Conservation (phyloP, 2,113 vertebrate species). For the Fregetta grallaria region DNA sequence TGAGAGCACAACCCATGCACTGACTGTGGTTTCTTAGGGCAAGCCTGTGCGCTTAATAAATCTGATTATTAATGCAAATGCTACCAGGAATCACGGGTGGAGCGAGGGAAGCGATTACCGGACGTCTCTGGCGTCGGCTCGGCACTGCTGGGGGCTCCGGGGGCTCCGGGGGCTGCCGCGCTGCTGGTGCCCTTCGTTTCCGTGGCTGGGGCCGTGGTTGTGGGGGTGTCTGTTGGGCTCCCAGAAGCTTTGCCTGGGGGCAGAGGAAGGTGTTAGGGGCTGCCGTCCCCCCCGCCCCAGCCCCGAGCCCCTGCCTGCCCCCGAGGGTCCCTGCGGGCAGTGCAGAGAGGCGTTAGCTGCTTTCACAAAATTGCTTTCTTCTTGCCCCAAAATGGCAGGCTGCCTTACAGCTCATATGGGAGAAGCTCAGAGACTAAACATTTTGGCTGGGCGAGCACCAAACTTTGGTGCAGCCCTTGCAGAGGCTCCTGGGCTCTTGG, state of each 20-base stretch:
- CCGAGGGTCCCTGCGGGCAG: fast-evolving
- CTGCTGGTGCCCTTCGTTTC: fast-evolving
- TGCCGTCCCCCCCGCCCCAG: background rate
- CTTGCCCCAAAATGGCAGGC: background rate
- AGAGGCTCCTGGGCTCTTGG: background rate
- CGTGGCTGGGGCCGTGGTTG: fast-evolving
- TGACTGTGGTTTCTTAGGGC: background rate
- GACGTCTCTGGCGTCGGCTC: fast-evolving
- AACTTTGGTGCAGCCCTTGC: background rate
- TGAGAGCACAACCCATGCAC: background rate
- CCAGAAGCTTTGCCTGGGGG: background rate
- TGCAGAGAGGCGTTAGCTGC: background rate
- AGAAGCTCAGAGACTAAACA: background rate
- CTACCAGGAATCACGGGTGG: fast-evolving
- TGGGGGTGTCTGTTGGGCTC: fast-evolving
- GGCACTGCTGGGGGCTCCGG: background rate
- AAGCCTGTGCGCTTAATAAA: background rate
- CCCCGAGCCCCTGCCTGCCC: background rate
- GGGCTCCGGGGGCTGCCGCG: fast-evolving
- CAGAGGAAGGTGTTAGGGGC: background rate
- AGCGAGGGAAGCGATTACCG: background rate
- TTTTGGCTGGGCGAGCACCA: background rate
- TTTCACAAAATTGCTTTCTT: background rate
- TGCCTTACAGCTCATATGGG: background rate
- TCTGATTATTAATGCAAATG: fast-evolving